Evolutionary conservation across 2,888 invertebrate genomes (phyloP).

Genomic region (Parapristionchus giblindavisi): DNA sequence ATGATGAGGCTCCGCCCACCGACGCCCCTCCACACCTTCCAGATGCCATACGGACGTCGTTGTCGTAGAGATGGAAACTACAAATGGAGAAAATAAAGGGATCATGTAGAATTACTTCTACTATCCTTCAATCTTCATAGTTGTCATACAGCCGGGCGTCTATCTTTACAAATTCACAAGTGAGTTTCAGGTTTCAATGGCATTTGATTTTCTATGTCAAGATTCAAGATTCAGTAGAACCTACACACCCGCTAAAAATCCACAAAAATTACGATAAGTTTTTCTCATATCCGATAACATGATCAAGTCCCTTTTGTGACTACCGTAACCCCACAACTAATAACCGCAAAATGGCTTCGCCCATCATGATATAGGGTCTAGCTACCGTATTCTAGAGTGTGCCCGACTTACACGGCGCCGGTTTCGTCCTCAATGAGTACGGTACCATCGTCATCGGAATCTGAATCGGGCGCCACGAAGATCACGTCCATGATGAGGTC

Average conservation of each 20-base stretch:
- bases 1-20: too few species aligned
- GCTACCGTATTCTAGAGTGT: background rate
- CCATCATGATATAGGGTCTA: background rate
- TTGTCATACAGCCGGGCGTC: too few species aligned
- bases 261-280: too few species aligned
- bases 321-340: too few species aligned
- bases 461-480: conserved; percentile 80
- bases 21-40: too few species aligned
- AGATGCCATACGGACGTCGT: conserved; percentile 31
- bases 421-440: conserved; percentile 64
- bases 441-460: conserved; percentile 73
- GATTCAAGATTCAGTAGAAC: background rate
- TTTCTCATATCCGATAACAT: too few species aligned
- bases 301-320: too few species aligned
- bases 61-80: conserved; percentile 38
- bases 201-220: background rate
- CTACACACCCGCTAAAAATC: too few species aligned
- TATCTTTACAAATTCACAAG: too few species aligned
- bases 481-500: conserved; percentile 82
- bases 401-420: conserved; percentile 55
- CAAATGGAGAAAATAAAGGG: background rate
- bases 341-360: too few species aligned
- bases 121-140: too few species aligned
- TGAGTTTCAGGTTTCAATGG: background rate
- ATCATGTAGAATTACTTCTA: background rate